Conservation (phyloP, 2,888 invertebrate species). For the Nematopogon swammerdamellus region DNA sequence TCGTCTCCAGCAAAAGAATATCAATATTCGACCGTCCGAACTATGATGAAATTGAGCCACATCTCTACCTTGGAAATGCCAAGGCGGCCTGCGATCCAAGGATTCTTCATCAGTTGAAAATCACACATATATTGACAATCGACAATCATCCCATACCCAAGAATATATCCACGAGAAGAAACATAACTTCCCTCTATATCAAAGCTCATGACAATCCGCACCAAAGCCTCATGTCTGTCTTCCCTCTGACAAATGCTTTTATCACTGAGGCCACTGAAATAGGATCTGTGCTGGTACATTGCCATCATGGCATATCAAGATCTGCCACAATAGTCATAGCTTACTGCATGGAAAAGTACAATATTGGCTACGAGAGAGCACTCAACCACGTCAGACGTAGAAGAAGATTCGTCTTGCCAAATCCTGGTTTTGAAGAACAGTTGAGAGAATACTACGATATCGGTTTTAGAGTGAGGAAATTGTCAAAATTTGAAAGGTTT, state of each 20-base stretch:
- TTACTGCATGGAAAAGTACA: conserved; percentile 87
- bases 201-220: conserved; percentile 44
- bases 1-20: no score
- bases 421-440: no score
- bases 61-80: conserved; percentile 42
- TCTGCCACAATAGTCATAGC: conserved; percentile 95
- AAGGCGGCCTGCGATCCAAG: conserved; percentile 32
- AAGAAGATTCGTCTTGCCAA: no score
- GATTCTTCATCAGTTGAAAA: conserved; percentile 34
- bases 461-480: no score
- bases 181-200: conserved; percentile 42
- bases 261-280: conserved; percentile 60
- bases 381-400: conserved; percentile 46
- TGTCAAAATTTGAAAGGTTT: no score
- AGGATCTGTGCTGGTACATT: conserved; percentile 81
- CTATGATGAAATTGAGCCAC: neutral
- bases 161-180: conserved; percentile 6
- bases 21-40: no score
- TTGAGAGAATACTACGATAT: no score
- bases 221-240: conserved; percentile 42
- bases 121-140: conserved; percentile 50
- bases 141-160: conserved; percentile 38
- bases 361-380: conserved; percentile 80
- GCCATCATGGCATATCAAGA: conserved; percentile 92
- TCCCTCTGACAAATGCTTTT: conserved; percentile 46